Conservation (phyloP, 2,113 vertebrate species). For the Gallinago jamesoni region DNA sequence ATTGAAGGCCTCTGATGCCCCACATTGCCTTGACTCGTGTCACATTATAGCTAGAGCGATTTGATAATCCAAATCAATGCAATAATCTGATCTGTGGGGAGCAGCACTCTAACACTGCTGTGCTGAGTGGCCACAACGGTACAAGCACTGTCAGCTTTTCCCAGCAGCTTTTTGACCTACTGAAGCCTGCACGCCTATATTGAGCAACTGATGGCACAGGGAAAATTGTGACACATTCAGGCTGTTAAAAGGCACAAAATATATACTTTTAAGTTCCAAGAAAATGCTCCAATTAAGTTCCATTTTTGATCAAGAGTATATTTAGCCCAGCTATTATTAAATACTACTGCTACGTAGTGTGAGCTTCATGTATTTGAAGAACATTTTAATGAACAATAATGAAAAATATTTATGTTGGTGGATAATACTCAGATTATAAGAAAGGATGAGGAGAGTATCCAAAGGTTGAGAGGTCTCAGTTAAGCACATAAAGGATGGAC, state of each 20-base stretch:
- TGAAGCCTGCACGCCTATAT: not conserved
- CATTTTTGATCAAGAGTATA: not conserved
- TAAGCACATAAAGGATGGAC: not conserved
- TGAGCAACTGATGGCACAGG: not conserved
- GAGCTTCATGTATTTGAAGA: not conserved
- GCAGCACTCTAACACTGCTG: not conserved
- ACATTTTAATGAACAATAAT: not conserved
- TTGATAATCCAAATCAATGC: not conserved
- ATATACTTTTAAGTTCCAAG: not conserved
- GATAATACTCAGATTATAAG: not conserved
- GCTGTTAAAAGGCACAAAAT: not conserved
- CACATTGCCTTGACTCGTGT: not conserved
- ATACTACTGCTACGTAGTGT: not conserved
- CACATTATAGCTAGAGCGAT: not conserved
- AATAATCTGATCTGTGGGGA: not conserved
- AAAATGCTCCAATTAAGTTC: not conserved
- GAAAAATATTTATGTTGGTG: not conserved
- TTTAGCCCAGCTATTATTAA: not conserved
- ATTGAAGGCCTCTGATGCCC: not conserved
- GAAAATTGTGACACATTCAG: not conserved
- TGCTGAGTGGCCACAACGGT: not conserved
- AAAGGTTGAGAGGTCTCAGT: not conserved
- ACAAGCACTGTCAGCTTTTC: not conserved
- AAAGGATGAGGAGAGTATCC: not conserved
- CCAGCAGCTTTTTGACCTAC: constrained; percentile 3